These are phyloP conservation scores for Pogonognathellus flavescens DNA, from an alignment of 1,140 invertebrate species.

Conservation along the genomic window DNA sequence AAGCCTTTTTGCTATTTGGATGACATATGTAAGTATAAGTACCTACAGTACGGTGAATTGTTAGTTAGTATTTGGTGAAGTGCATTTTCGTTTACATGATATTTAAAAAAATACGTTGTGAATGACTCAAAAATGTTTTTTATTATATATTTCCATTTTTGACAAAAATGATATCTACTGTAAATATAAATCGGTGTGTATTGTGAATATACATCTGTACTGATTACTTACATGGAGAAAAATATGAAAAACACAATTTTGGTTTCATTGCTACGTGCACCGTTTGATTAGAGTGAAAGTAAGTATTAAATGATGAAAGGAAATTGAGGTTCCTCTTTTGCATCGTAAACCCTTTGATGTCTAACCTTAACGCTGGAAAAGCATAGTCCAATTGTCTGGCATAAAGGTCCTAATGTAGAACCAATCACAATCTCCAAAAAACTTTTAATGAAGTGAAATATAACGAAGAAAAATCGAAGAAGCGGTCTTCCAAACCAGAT, in stretches of 20 bases:
- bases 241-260: background rate
- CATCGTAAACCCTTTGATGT: conserved; percentile 62
- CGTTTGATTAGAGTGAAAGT: too few relatives aligned
- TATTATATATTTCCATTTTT: too few relatives aligned
- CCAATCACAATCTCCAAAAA: conserved; percentile 47
- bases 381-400: conserved; percentile 58
- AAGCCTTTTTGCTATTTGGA: too few relatives aligned
- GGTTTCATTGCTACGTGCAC: too few relatives aligned
- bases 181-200: too few relatives aligned
- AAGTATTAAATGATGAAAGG: conserved; percentile 60
- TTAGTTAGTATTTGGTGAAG: too few relatives aligned
- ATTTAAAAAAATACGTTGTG: too few relatives aligned
- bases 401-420: conserved; percentile 54
- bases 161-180: too few relatives aligned
- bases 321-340: conserved; percentile 59
- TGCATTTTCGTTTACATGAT: too few relatives aligned
- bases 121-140: too few relatives aligned
- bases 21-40: too few relatives aligned
- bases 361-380: conserved; percentile 58
- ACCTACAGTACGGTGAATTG: too few relatives aligned
- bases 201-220: background rate
- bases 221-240: background rate
- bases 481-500: conserved; percentile 58
- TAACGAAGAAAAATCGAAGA: conserved; percentile 53
- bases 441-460: conserved; percentile 52